Base-by-base conservation (phyloP, 2,113 vertebrate genomes). In the Conger conger region DNA sequence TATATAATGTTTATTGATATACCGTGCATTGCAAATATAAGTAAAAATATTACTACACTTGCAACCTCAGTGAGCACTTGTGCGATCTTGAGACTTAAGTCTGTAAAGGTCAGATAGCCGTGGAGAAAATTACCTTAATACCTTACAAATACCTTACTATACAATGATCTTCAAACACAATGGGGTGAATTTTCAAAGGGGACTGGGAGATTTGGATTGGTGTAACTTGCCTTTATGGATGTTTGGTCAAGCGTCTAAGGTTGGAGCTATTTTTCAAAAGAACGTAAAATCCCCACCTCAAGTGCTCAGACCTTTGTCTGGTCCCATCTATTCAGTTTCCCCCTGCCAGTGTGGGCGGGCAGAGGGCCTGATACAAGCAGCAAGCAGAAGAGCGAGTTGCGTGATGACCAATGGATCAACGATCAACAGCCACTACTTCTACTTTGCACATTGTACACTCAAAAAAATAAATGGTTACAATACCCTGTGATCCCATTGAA, bases 181-280 rank as follows among this genome's bases (percentile, higher is more conserved):
- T 89, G 54, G 85, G 91, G 83, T 87, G 85, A 87, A 86, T 87
- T 91, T 93, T 92, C 90, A 91, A 93, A 93, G 86, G 87, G 16
- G 80, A 84, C 89, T 91, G 83, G 82, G 89, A 86, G 87, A 33
- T 73, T 92, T 92, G 88, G 89, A 90, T 91, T 87, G 88, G 90
- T 90, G 89, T 89, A 88, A 89, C 84, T 84, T 79, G 87, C 88
- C 81, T 92, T 91, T 93, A 89, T 91, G 80, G 86, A 88, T 91
- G 91, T 92, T 89, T 93, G 89, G 89, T 91, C 92, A 93, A 92
- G 90, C 88, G 13, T 90, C 91, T 86, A 91, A 73, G 83, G 87
- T 86, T 88, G 84, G 63, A 90, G 90, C 89, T 85, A 87, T 91
- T 90, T 86, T 86, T 83, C 83, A 6, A 85, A 87, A 90, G 85